These are phyloP conservation scores for Phoenoteleia sp. DNA, from an alignment of 2,888 invertebrate genomes.

Conservation along the genomic window DNA sequence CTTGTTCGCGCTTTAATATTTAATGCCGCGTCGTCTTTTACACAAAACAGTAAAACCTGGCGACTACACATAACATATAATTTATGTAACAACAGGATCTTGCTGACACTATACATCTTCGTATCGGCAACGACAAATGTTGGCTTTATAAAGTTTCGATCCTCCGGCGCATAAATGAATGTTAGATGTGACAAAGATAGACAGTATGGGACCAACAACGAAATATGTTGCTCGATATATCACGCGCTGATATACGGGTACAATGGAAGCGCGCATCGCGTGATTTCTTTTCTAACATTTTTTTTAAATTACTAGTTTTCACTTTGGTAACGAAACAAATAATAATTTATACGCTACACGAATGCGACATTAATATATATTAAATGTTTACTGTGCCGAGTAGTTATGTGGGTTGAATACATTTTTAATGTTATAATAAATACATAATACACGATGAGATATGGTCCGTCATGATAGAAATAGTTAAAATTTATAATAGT, in stretches of 20 bases:
- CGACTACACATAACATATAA: slow-evolving; percentile 53
- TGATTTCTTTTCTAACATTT: slow-evolving; percentile 53
- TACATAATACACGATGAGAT: too few relatives aligned
- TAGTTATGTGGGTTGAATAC: too few relatives aligned
- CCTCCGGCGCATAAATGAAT: slow-evolving; percentile 80
- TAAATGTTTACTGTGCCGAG: too few relatives aligned
- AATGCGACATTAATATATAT: too few relatives aligned
- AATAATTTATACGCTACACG: background rate
- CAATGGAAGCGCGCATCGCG: slow-evolving; percentile 20
- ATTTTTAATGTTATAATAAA: too few relatives aligned
- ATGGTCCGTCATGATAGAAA: too few relatives aligned
- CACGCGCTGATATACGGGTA: slow-evolving; percentile 74
- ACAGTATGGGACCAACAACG: slow-evolving; percentile 71
- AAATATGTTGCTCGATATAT: slow-evolving; percentile 76
- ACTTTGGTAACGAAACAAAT: slow-evolving; percentile 20
- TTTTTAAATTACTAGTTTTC: slow-evolving; percentile 39
- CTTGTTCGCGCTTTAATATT: slow-evolving; percentile 21
- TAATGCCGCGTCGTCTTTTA: slow-evolving; percentile 35
- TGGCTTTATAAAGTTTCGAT: slow-evolving; percentile 80
- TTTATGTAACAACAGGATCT: slow-evolving; percentile 66
- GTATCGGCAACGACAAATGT: slow-evolving; percentile 80
- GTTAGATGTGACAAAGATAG: slow-evolving; percentile 78
- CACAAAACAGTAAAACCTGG: slow-evolving; percentile 48
- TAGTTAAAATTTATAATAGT: too few relatives aligned
- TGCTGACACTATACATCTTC: slow-evolving; percentile 72